These are phyloP conservation scores for Parapristionchus giblindavisi DNA, from an alignment of 2,888 invertebrate genomes.

Conservation along the genomic window DNA sequence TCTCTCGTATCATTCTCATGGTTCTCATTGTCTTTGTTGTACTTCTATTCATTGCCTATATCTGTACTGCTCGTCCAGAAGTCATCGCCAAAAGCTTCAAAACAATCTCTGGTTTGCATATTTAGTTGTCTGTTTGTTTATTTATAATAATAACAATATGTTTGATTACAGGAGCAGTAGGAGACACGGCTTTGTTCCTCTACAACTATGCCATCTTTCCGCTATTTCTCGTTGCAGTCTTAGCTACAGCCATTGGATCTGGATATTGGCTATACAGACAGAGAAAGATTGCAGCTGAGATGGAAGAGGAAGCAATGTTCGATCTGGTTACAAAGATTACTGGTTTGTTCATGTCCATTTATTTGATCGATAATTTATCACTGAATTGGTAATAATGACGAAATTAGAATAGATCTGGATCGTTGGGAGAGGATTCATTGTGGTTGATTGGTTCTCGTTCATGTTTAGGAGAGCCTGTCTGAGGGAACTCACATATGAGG, in stretches of 20 bases:
- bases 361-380: not conserved
- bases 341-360: slow-evolving; percentile 36
- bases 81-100: slow-evolving; percentile 40
- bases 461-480: no score
- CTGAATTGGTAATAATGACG: not conserved
- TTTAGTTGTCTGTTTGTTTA: not conserved
- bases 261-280: slow-evolving; percentile 48
- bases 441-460: not conserved
- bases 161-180: slow-evolving; percentile 40
- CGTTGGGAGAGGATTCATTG: not conserved
- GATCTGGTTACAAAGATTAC: slow-evolving; percentile 60
- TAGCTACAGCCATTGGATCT: slow-evolving; percentile 41
- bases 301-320: slow-evolving; percentile 49
- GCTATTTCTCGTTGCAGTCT: slow-evolving; percentile 40
- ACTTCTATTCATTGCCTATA: slow-evolving; percentile 49
- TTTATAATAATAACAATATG: not conserved
- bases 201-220: slow-evolving; percentile 62
- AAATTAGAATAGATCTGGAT: not conserved
- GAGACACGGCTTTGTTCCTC: slow-evolving; percentile 54
- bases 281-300: slow-evolving; percentile 43
- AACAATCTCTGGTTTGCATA: slow-evolving; percentile 44
- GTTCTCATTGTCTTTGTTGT: slow-evolving; percentile 45
- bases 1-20: slow-evolving; percentile 42
- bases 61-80: slow-evolving; percentile 45
- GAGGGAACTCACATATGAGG: no score